Conservation (phyloP, 1,140 invertebrate genomes). For the Cydia amplana region DNA sequence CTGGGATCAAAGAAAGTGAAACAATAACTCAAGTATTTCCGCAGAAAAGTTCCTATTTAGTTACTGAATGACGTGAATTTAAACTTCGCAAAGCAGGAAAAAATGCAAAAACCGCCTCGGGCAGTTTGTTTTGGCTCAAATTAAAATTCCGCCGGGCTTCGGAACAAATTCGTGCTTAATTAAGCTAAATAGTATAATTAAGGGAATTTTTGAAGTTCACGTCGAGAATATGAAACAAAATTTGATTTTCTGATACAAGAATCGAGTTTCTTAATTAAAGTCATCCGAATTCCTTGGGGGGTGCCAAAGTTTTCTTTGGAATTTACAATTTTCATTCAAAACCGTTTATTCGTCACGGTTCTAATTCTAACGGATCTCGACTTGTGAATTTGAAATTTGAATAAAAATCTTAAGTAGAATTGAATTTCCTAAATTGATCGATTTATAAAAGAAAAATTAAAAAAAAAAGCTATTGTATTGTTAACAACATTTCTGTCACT, state of each 20-base stretch:
- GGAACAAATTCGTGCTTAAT: constrained; percentile 47
- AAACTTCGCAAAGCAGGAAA: constrained; percentile 25
- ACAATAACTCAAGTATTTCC: constrained; percentile 27
- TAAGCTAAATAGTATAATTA: constrained; percentile 51
- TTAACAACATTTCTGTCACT: too few relatives aligned
- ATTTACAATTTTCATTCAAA: neutral
- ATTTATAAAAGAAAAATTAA: too few relatives aligned
- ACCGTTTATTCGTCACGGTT: neutral
- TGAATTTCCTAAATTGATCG: neutral
- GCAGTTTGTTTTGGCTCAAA: constrained; percentile 41
- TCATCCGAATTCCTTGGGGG: constrained; percentile 16
- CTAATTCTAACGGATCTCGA: neutral
- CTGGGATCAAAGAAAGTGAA: constrained; percentile 10
- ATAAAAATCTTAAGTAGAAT: neutral
- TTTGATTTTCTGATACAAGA: constrained; percentile 38
- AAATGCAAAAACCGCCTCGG: constrained; percentile 25
- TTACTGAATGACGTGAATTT: constrained; percentile 32
- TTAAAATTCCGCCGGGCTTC: constrained; percentile 45
- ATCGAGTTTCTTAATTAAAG: constrained; percentile 35
- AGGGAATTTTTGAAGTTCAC: constrained; percentile 42
- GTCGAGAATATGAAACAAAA: constrained; percentile 42
- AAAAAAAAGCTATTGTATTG: too few relatives aligned
- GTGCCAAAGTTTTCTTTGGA: constrained; percentile 7
- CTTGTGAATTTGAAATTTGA: neutral
- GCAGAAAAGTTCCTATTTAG: constrained; percentile 23